Base-by-base conservation (phyloP, 2,113 vertebrate genomes). In the Tupaia tana region DNA sequence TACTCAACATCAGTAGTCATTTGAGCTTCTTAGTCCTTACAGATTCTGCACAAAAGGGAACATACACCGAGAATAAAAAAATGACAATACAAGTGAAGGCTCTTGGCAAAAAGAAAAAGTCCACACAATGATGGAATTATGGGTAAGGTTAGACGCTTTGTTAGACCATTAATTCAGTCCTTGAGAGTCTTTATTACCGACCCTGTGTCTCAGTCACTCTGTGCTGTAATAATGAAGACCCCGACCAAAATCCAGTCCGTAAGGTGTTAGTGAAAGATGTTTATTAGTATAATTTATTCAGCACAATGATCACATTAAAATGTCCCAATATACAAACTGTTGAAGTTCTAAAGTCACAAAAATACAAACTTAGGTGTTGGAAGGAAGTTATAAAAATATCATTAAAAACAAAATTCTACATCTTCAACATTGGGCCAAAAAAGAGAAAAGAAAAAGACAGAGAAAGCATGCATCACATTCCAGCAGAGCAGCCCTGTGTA, bases 201-300 rank as follows among this genome's bases (percentile, higher is more conserved):
- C 94, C 7, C 58, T 61, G 34, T 61, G 3, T 75, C 64, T 74
- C 77, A 88, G n/a, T 94, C 78, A 96, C 16, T 66, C 93, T 85
- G 83, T 56, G 92, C 5, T 64, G 86, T 84, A 69, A 2, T 86
- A 96, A 95, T 91, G 74, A 56, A 94, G 85, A 97, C n/a, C 91
- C 92, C 95, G 95, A 97, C n/a, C 97, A 98, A 98, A 97, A 90
- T 66, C 95, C 97, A 93, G 94, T 85, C 56, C 11, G 7, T 67
- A 58, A 87, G 79, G 78, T 97, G 95, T 98, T 97, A 96, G 97
- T 96, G 88, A 2, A 96, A 98, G 80, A 97, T 1, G 88, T 98
- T 99, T 98, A 98, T 99, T 98, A 96, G 96, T 96, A 59, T 52
- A 92, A 10, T 98, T 98, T 98, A 98, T 98, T 98, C 66, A 94